These are phyloP conservation scores for Polyploca ridens DNA, from an alignment of 2,888 invertebrate species.

Conservation along the genomic window DNA sequence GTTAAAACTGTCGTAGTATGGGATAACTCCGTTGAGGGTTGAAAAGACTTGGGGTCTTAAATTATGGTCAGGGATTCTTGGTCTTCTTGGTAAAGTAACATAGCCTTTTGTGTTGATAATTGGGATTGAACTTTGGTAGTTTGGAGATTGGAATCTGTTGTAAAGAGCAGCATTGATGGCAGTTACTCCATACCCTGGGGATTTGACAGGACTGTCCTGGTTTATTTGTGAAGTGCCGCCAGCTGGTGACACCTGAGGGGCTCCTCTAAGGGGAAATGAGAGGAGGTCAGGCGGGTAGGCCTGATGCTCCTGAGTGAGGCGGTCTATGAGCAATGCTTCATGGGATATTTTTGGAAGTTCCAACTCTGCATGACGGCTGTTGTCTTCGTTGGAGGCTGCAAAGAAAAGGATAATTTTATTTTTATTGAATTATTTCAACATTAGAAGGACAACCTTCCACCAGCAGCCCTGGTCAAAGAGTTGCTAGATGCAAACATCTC, in stretches of 20 bases:
- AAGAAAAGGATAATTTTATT: constrained; percentile 36
- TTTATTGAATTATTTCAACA: not conserved
- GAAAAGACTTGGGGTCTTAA: constrained; percentile 71
- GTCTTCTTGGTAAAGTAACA: constrained; percentile 93
- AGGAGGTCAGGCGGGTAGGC: constrained; percentile 93
- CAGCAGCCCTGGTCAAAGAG: too few relatives aligned
- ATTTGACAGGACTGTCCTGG: constrained; percentile 67
- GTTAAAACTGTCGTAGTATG: constrained; percentile 91
- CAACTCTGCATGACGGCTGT: constrained; percentile 85
- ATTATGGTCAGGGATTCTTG: constrained; percentile 86
- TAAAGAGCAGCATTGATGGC: constrained; percentile 60
- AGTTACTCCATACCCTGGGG: constrained; percentile 66
- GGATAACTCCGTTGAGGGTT: constrained; percentile 78
- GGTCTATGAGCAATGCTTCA: constrained; percentile 74
- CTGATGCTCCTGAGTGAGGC: constrained; percentile 79
- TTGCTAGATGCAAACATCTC: too few relatives aligned
- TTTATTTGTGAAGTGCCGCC: constrained; percentile 47
- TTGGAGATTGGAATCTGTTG: constrained; percentile 86
- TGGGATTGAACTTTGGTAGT: constrained; percentile 82
- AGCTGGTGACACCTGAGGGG: constrained; percentile 82
- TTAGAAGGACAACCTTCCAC: too few relatives aligned
- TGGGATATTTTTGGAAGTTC: constrained; percentile 81
- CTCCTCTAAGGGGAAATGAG: constrained; percentile 87
- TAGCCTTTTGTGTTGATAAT: constrained; percentile 89
- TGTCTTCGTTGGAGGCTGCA: constrained; percentile 85